Percentiles rank a stretch among this genome's conserved stretches.
These are phyloP conservation scores for Callospermophilus lateralis DNA, from an alignment of 2,113 vertebrate genomes.

Conservation along the genomic window DNA sequence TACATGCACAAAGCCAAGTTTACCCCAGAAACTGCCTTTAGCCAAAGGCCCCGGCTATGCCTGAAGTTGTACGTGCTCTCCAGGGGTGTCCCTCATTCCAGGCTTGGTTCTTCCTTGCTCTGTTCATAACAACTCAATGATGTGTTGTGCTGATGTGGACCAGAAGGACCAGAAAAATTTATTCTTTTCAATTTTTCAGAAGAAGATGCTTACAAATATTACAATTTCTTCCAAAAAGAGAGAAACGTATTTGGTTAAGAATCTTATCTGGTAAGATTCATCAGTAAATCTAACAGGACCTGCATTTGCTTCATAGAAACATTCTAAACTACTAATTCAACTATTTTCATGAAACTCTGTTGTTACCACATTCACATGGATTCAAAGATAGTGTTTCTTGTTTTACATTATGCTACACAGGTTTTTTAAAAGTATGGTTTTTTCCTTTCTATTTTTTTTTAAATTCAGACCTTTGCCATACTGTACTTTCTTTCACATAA, in stretches of 20 bases:
- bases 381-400: not conserved
- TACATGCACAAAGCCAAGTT: not conserved
- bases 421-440: not conserved
- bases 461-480: not conserved
- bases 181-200: not conserved
- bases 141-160: not conserved
- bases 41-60: not conserved
- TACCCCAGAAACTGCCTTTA: not conserved
- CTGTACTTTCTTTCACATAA: not conserved
- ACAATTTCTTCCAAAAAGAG: not conserved
- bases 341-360: not conserved
- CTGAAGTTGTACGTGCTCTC: fast-evolving
- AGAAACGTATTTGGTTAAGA: not conserved
- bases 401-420: not conserved
- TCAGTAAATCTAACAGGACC: not conserved
- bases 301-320: not conserved
- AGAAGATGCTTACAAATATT: not conserved
- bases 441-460: not conserved
- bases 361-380: not conserved
- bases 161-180: not conserved
- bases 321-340: not conserved
- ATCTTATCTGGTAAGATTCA: not conserved
- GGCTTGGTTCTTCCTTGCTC: not conserved
- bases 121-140: not conserved
- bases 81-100: fast-evolving